Base-by-base conservation (phyloP, 1,140 invertebrate genomes). In the Aphelenchoides besseyi region DNA sequence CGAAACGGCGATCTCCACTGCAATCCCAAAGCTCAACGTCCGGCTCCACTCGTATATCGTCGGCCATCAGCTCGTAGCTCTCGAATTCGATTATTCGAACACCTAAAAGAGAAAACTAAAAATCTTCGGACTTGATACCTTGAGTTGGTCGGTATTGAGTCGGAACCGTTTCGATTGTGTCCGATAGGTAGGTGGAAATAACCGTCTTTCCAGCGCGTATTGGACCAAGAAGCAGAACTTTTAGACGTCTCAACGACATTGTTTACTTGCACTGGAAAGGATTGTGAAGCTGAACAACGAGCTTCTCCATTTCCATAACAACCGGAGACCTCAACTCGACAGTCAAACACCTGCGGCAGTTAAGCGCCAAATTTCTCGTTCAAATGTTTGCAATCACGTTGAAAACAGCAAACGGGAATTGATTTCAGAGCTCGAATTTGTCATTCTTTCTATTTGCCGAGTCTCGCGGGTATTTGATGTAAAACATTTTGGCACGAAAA, bases 11-110 rank as follows among this genome's bases (percentile, higher is more conserved):
- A 82, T 90, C 88, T n/a, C 89, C 90, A 84, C 89, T 90, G 74
- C 89, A 89, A 79, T 91, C 90, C 90, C 90, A 91, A 52, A 91
- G 80, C 82, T 91, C 89, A 1, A 91, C 87, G 76, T 91, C 90
- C 41, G 87, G 85, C 74, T 87, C 87, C 0, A 86, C 79, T 28
- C 80, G 78, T 76, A 86, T 86, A 66, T 88, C 87, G 71, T 87
- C 87, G 0, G 88, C 80, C 70, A 85, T 85, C 35, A 88, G 78
- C 69, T 86, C 85, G 18, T 86, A 82, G 61, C 86, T 83, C 85
- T 91, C 90, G 86, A 90, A 90, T 85, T 91, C 90, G 9, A 91
- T 79, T 78, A 91, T 90, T 76, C 90, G 86, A 54, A 77, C 79
- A 1, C 78, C 78, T 79, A 59, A 73, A 73, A 73, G 12, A 3